phyloP scores from a whole-genome alignment of 2,888 invertebrate species.

The Amiota minor region DNA sequence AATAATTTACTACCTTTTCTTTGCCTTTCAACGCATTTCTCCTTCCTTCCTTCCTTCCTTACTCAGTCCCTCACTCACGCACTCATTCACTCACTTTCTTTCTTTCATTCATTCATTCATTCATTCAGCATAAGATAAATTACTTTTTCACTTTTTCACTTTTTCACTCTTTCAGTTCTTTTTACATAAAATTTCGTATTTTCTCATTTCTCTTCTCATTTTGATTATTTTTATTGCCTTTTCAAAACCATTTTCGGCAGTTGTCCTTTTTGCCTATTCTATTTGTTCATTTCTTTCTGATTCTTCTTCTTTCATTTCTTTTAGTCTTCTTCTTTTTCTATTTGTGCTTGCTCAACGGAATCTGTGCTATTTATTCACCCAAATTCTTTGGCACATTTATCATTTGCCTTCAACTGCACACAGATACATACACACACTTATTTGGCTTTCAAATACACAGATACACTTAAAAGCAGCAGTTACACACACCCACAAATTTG shows the following conservation, averaged over 20 bases:
- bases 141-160: constrained; percentile 27
- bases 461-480: constrained; percentile 42
- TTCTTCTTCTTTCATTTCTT: constrained; percentile 53
- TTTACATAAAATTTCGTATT: background rate
- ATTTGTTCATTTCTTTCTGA: constrained; percentile 43
- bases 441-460: constrained; percentile 29
- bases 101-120: too few relatives aligned
- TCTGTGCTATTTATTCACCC: constrained; percentile 70
- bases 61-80: too few relatives aligned
- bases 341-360: constrained; percentile 62
- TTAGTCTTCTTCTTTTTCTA: constrained; percentile 43
- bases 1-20: too few relatives aligned
- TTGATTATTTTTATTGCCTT: constrained; percentile 48
- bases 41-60: too few relatives aligned
- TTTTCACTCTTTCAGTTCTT: background rate
- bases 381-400: constrained; percentile 67
- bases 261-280: constrained; percentile 34
- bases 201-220: constrained; percentile 7
- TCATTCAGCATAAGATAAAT: background rate
- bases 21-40: too few relatives aligned
- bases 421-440: constrained; percentile 43
- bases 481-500: constrained; percentile 55
- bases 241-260: constrained; percentile 26
- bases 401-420: constrained; percentile 63
- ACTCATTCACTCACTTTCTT: too few relatives aligned